Base-by-base conservation (phyloP, 2,113 vertebrate species). In the Haemorhous mexicanus region DNA sequence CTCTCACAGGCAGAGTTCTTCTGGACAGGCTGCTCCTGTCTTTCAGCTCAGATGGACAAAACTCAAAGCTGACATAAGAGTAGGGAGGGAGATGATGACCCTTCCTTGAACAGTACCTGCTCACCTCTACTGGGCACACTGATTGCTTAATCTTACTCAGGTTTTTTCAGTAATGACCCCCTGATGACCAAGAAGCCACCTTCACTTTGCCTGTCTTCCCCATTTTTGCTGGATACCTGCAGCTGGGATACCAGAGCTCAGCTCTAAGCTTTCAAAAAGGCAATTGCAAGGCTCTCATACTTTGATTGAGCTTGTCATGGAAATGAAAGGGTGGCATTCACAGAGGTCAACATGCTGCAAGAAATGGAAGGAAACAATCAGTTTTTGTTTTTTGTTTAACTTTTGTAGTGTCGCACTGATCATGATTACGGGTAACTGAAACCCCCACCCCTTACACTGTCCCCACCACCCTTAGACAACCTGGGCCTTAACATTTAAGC, bases 321-420 rank as follows among this genome's bases (percentile, higher is more conserved):
- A 78, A 66, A 83, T 11, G 17, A 44, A 78, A 82, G 85, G 13
- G n/a, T 72, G 37, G 30, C n/a, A 26, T 16, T 62, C 24, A 30
- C 26, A 67, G 68, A 62, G 27, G 27, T 32, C 37, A 80, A 6
- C 4, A 1, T 15, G 37, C 47, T 87, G 52, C 47, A 66, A 63
- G 58, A 72, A 62, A 68, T 6, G 10, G 58, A 75, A 74, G 39
- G 24, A 53, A 73, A 44, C 24, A 49, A 68, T 26, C 16, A 7
- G 41, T 18, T 0, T 0, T 9, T 13, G n/a, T n/a, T 33, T 35
- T 59, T 26, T 32, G n/a, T 53, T n/a, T 59, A 16, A 46, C 32
- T 62, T 62, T 24, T 30, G 17, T 66, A 18, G 22, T 8, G 8
- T 46, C 3, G 3, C 50, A 41, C 16, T 19, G 47, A 72, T 37